Base-by-base conservation (phyloP, 2,797 vertebrate genomes). In the Pitangus sulphuratus region DNA sequence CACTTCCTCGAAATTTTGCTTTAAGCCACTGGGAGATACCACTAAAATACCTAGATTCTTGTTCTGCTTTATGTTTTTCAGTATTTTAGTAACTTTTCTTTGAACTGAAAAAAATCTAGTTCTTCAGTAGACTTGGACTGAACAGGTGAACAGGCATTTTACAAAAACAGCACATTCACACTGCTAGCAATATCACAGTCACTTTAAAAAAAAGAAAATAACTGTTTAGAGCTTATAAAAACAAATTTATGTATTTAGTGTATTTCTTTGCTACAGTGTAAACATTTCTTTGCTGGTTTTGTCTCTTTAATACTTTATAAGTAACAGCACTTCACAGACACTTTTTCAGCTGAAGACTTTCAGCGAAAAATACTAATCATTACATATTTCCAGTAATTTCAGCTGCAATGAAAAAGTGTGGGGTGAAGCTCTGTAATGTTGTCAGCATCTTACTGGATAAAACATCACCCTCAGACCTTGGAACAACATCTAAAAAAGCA, bases 71-170 rank as follows among this genome's bases (percentile, higher is more conserved):
- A 93, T 88, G 86, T 94, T 95, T 93, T 96, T 17, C 71, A 96
- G 95, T 97, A 97, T 97, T 98, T 97, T 95, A 97, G 94, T 57
- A 83, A 89, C 58, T 93, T 87, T 44, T 33, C 62, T 84, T 84
- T 83, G 35, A 92, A 95, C 35, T 60, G 45, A 64, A 68, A 56
- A 81, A 65, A 68, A 16, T 71, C 37, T 37, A 31, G 18, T 7
- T 70, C 64, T 62, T 79, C 69, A 57, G 57, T 1, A 47, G 45
- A 72, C 74, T 83, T 51, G 1, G 2, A 62, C 31, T 70, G 48
- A 86, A 57, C 11, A 10, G 21, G 37, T 24, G 26, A 95, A 65
- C 48, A 11, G 50, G 53, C 15, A 60, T 44, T 82, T 87, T 79
- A 80, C 33, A 89, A 75, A 42, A 80, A 8, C 11, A 69, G 31